phyloP scores from a whole-genome alignment of 2,113 vertebrate species.

The Oncorhynchus tshawytscha region DNA sequence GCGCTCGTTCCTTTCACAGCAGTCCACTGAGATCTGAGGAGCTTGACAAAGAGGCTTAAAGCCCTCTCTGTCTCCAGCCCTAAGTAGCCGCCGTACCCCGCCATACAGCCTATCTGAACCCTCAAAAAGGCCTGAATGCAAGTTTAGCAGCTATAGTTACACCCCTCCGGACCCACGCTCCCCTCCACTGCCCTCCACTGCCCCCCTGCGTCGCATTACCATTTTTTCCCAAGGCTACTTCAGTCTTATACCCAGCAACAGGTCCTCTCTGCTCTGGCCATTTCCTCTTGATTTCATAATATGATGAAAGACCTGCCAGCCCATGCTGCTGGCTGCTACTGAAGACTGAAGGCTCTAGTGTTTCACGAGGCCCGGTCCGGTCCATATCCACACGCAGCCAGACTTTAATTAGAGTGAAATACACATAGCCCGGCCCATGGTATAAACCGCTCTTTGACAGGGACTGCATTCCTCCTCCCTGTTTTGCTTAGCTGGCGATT shows the following conservation, averaged over 20 bases:
- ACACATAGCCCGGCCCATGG: not conserved
- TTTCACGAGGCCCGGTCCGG: conserved; percentile 3
- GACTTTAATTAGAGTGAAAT: not conserved
- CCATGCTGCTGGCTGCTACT: conserved; percentile 25
- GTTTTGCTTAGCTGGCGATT: conserved; percentile 69
- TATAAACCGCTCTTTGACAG: conserved; percentile 11
- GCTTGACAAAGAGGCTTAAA: conserved; percentile 74
- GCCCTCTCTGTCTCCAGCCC: conserved; percentile 69
- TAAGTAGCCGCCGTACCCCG: conserved; percentile 63
- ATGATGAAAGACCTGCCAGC: conserved; percentile 60
- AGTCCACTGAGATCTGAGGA: conserved; percentile 64
- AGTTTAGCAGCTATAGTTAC: conserved; percentile 75
- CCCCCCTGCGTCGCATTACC: conserved; percentile 52
- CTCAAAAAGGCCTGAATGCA: conserved; percentile 64
- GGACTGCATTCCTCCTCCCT: conserved; percentile 49
- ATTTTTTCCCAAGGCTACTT: conserved; percentile 62
- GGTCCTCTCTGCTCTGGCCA: conserved; percentile 56
- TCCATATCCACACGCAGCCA: not conserved
- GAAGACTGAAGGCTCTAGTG: conserved; percentile 25
- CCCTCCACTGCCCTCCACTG: no score
- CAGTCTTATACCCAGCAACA: conserved; percentile 70
- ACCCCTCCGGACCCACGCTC: conserved; percentile 54
- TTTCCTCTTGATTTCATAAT: conserved; percentile 59
- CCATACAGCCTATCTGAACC: conserved; percentile 41
- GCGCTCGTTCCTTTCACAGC: conserved; percentile 65